Conservation (phyloP, 2,888 invertebrate species). For the Cinara cedri region DNA sequence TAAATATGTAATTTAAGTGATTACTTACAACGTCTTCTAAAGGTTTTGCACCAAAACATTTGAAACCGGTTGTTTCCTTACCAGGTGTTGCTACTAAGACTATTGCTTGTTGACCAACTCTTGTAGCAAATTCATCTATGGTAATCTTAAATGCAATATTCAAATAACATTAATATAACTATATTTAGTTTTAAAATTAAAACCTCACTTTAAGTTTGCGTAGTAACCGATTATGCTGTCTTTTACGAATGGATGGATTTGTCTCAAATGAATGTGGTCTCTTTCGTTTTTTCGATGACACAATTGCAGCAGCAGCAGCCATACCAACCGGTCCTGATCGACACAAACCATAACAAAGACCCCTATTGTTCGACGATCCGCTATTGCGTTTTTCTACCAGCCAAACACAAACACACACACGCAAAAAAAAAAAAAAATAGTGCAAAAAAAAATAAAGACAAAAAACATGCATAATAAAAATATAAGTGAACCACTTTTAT, state of each 20-base stretch:
- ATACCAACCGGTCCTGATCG: conserved; percentile 86
- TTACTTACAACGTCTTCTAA: conserved; percentile 82
- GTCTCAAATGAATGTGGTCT: conserved; percentile 95
- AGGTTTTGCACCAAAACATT: conserved; percentile 96
- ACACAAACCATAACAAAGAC: conserved; percentile 55
- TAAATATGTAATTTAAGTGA: conserved; percentile 11
- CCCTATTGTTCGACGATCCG: conserved; percentile 55
- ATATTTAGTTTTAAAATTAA: conserved; percentile 42
- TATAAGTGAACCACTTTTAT: neutral
- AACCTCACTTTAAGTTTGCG: conserved; percentile 76
- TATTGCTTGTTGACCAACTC: conserved; percentile 96
- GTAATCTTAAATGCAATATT: conserved; percentile 72
- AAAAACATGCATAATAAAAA: conserved; percentile 44
- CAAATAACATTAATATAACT: conserved; percentile 23
- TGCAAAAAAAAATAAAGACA: conserved; percentile 55
- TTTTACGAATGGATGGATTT: conserved; percentile 92
- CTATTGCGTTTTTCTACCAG: conserved; percentile 56
- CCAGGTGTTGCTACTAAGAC: conserved; percentile 95
- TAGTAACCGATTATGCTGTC: conserved; percentile 91
- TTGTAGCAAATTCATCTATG: conserved; percentile 94
- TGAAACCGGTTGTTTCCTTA: conserved; percentile 93
- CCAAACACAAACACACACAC: conserved; percentile 57
- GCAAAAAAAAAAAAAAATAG: conserved; percentile 42
- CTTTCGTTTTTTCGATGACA: conserved; percentile 93
- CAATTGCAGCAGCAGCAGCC: conserved; percentile 95